A percentile compares a stretch with the other conserved stretches of the same genome.
phyloP scores from a whole-genome alignment of 2,888 invertebrate species.

The Caenorhabditis wallacei region DNA sequence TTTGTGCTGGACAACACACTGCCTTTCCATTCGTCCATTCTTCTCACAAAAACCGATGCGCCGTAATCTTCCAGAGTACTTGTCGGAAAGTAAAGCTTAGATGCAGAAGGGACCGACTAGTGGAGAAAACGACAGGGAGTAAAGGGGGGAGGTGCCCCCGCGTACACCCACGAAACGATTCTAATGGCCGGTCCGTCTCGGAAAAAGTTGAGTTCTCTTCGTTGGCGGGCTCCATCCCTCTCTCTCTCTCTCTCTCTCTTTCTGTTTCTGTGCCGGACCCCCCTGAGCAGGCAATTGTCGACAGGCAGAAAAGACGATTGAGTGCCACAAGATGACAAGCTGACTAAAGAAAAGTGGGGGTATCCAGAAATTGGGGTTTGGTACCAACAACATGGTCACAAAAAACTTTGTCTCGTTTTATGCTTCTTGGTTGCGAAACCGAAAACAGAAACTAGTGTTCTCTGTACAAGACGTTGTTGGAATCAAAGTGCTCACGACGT shows the following conservation, averaged over 20 bases:
- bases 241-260: too few relatives aligned
- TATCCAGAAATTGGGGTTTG: conserved; percentile 19
- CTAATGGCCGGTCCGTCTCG: conserved; percentile 53
- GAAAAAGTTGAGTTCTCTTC: conserved; percentile 53
- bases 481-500: conserved; percentile 4
- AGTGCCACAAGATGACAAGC: conserved; percentile 35
- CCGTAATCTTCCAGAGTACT: conserved; percentile 66
- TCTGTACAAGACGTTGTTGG: conserved; percentile 8
- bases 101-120: conserved; percentile 35
- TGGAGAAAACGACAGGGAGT: conserved; percentile 26
- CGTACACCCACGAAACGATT: conserved; percentile 62
- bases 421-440: conserved; percentile 4
- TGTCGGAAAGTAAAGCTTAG: conserved; percentile 63
- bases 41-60: conserved; percentile 63
- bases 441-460: conserved; percentile 6
- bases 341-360: conserved; percentile 19
- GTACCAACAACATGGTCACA: conserved; percentile 35
- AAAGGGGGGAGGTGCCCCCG: conserved; percentile 32
- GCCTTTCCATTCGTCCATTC: conserved; percentile 47
- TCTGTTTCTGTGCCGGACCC: background rate
- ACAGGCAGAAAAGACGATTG: conserved; percentile 44
- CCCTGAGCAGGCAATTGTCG: conserved; percentile 48
- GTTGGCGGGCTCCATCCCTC: conserved; percentile 1
- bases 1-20: conserved; percentile 41
- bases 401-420: conserved; percentile 23